Conservation (phyloP, 37 sponge, comb jelly and placozoan genomes). For the Agelas oroides region DNA sequence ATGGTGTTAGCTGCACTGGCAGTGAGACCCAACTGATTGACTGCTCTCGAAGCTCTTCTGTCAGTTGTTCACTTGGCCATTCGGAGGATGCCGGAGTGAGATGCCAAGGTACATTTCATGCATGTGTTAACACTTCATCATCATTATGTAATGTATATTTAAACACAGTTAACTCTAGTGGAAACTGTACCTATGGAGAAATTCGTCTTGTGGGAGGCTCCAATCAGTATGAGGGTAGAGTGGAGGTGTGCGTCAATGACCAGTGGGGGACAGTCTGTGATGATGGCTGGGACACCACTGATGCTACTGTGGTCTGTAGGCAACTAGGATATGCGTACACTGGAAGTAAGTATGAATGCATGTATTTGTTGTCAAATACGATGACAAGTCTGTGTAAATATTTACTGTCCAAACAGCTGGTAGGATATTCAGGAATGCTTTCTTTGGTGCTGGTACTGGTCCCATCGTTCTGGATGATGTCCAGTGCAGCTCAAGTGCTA, state of each 20-base stretch:
- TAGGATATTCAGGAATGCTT: conserved; percentile 6
- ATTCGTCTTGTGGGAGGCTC: too few species aligned
- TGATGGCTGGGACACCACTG: too few species aligned
- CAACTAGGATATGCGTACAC: too few species aligned
- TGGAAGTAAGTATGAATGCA: too few species aligned
- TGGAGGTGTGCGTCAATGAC: conserved; percentile 2
- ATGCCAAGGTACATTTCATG: background rate
- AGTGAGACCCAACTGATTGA: background rate
- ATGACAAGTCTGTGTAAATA: too few species aligned
- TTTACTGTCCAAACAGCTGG: background rate
- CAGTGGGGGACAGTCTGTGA: too few species aligned
- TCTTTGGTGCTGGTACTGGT: conserved; percentile 11
- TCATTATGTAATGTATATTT: too few species aligned
- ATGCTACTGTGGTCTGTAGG: too few species aligned
- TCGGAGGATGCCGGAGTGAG: conserved; percentile 24
- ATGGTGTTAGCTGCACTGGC: conserved; percentile 12
- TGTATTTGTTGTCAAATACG: too few species aligned
- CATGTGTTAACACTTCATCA: background rate
- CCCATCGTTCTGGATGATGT: conserved; percentile 13
- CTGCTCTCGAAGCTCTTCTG: conserved; percentile 1
- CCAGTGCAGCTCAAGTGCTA: conserved; percentile 8
- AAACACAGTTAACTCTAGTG: too few species aligned
- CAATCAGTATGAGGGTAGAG: too few species aligned
- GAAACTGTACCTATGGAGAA: too few species aligned
- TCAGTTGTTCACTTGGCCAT: background rate